Base-by-base conservation (phyloP, 2,113 vertebrate species). In the Pangasianodon gigas region DNA sequence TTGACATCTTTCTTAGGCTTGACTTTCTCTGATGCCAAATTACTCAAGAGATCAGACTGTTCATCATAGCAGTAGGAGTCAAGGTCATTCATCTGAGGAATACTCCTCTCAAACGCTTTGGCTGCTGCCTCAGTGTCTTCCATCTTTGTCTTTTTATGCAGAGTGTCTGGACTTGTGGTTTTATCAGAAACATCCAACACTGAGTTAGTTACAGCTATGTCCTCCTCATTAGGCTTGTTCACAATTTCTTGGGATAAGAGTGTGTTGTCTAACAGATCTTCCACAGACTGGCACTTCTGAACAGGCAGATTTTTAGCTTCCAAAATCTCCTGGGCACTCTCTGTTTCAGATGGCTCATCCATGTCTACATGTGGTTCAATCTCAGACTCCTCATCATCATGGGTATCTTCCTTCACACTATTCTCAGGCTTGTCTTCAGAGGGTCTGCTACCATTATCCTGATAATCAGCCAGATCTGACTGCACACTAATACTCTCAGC, bases 301-400 rank as follows among this genome's bases (percentile, higher is more conserved):
- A 58, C 83, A 11, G 41, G 48, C 24, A 51, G 67, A 79, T 10
- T 82, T 87, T 58, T 90, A 52, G 81, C 74, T 46, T 90, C 51
- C 85, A 90, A 48, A 10, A 80, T 58, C 51, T 90, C 91, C 52
- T 81, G 89, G 56, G 91, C 91, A 3, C 91, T 90, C 77, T 92
- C 91, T 0, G 91, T 92, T 87, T 92, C 91, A 85, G 91, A 90
- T 0, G 89, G 67, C 26, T 92, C 89, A 48, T 92, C 89, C 19
- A 41, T 18, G 0, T 92, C 91, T 41, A 11, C 5, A 41, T 67
- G 84, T 9, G 24, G 29, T 24, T 79, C 88, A 0, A 46, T 62
- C 56, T 85, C 91, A 41, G 46, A 54, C 32, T 90, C 74, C 16
- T 91, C 75, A 1, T 37, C 32, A 16, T 69, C 75, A 46, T 0